Conservation (phyloP, 1,140 invertebrate genomes). For the Condylostylus longicornis region DNA sequence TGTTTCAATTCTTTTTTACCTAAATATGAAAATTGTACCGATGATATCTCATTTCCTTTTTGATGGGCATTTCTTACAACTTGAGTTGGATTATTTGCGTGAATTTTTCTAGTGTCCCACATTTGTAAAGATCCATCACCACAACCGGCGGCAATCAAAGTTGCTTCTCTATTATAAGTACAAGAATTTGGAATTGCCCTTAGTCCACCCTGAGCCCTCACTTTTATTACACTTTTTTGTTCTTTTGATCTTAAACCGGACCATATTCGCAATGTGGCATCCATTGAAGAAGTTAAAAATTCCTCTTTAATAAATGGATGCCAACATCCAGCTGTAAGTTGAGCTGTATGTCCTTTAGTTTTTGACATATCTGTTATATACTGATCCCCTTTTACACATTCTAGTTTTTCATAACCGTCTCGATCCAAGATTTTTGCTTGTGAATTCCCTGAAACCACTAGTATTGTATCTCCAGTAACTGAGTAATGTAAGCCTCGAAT, state of each 20-base stretch:
- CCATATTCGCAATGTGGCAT: constrained; percentile 88
- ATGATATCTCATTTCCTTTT: constrained; percentile 66
- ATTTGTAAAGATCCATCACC: constrained; percentile 93
- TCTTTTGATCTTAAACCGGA: constrained; percentile 57
- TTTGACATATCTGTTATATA: constrained; percentile 87
- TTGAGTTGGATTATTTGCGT: constrained; percentile 64
- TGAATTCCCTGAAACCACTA: constrained; percentile 82
- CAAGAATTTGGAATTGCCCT: constrained; percentile 78
- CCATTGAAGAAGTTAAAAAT: constrained; percentile 87
- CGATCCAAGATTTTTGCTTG: constrained; percentile 90
- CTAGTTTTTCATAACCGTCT: constrained; percentile 89
- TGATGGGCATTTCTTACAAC: constrained; percentile 68
- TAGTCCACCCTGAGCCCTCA: constrained; percentile 71
- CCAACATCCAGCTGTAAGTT: constrained; percentile 83
- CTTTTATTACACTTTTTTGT: constrained; percentile 75
- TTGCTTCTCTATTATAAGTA: constrained; percentile 73
- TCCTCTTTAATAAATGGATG: constrained; percentile 83
- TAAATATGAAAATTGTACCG: constrained; percentile 77
- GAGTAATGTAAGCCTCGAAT: constrained; percentile 86
- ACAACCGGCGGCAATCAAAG: constrained; percentile 78
- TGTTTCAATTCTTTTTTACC: constrained; percentile 35
- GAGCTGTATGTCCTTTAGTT: constrained; percentile 92
- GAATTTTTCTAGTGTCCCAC: constrained; percentile 85
- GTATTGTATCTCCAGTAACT: constrained; percentile 81
- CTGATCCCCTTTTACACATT: constrained; percentile 93